These are phyloP conservation scores for Phortica magna DNA, from an alignment of 2,888 invertebrate genomes.

Conservation along the genomic window DNA sequence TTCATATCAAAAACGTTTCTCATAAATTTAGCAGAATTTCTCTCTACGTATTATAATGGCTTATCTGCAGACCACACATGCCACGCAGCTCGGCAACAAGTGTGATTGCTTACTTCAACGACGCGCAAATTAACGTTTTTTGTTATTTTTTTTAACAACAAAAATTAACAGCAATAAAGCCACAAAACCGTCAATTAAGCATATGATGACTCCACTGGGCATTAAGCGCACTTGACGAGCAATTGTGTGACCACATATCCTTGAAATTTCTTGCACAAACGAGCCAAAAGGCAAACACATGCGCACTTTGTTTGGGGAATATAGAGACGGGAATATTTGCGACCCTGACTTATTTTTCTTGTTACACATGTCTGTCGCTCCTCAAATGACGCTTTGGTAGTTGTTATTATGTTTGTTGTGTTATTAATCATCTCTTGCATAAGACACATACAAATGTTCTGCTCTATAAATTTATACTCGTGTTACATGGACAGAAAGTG, in stretches of 20 bases:
- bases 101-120: background rate
- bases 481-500: slow-evolving; percentile 64
- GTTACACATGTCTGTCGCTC: background rate
- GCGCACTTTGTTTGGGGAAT: background rate
- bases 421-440: slow-evolving; percentile 25
- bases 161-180: slow-evolving; percentile 6
- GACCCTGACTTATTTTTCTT: slow-evolving; percentile 12
- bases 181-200: background rate
- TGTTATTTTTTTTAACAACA: background rate
- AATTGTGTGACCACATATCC: background rate
- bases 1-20: too few species aligned
- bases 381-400: background rate
- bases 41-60: too few species aligned
- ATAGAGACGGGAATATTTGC: background rate
- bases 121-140: background rate
- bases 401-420: slow-evolving; percentile 1
- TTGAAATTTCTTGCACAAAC: background rate
- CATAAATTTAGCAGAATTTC: too few species aligned
- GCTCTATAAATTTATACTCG: slow-evolving; percentile 32
- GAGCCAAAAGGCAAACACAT: background rate
- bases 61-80: slow-evolving; percentile 13
- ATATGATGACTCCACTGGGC: slow-evolving; percentile 15
- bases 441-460: background rate
- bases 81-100: background rate
- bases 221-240: background rate